Evolutionary conservation across 23 tunicate genomes (phyloP).

Genomic region (Aplidium turbinatum): DNA sequence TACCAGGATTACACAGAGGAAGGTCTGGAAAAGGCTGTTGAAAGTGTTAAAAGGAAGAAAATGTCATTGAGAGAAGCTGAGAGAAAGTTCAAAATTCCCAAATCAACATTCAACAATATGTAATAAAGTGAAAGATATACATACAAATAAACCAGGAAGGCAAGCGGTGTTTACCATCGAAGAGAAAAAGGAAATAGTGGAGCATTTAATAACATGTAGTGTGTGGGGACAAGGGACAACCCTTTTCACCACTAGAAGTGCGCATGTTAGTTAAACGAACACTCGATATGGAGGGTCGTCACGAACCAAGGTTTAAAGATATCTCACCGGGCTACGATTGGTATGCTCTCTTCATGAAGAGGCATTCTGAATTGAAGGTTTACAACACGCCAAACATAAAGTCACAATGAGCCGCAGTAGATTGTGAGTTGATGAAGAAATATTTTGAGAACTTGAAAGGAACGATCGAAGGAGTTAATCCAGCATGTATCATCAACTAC

Average conservation of each 20-base stretch:
- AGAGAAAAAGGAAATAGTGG: slow-evolving; percentile 7
- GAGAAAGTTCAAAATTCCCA: neutral
- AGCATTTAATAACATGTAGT: slow-evolving; percentile 8
- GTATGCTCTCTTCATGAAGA: neutral
- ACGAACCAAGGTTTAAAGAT: neutral
- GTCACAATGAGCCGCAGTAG: neutral
- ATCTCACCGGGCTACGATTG: slow-evolving; percentile 13
- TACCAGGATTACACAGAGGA: slow-evolving; percentile 6
- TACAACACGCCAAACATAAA: neutral
- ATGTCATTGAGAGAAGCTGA: neutral
- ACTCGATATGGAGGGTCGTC: neutral
- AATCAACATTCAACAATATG: neutral
- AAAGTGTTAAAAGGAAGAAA: neutral
- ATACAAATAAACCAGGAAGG: neutral
- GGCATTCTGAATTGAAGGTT: neutral
- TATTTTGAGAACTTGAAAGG: neutral
- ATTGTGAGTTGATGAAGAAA: neutral
- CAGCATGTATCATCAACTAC: neutral
- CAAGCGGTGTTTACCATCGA: neutral
- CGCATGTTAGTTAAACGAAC: neutral
- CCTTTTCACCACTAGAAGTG: neutral
- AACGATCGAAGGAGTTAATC: neutral
- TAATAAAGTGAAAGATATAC: neutral
- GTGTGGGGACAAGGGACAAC: slow-evolving; percentile 1
- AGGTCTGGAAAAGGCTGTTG: neutral